These are phyloP conservation scores for Aphelenchoides fujianensis DNA, from an alignment of 1,140 invertebrate genomes.

Conservation along the genomic window DNA sequence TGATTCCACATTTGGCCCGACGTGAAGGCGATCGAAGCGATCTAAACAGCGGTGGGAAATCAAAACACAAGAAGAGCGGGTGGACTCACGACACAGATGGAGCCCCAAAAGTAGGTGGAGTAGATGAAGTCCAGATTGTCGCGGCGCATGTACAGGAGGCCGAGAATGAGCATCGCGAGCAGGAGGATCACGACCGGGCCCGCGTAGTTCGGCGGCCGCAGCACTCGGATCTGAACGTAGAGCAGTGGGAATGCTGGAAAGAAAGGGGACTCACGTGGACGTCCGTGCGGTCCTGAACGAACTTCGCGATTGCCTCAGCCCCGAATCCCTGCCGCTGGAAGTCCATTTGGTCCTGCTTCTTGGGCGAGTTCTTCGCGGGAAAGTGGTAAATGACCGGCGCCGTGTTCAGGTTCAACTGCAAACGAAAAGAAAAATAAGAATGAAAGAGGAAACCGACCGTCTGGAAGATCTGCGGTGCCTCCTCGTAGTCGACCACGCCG, in stretches of 20 bases:
- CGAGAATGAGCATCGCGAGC: conserved; percentile 78
- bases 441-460: conserved; percentile 71
- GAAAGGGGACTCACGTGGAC: conserved; percentile 71
- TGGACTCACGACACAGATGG: conserved; percentile 73
- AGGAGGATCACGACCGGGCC: conserved; percentile 86
- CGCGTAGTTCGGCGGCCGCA: conserved; percentile 82
- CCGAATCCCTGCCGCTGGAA: conserved; percentile 85
- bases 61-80: conserved; percentile 46
- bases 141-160: conserved; percentile 84
- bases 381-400: conserved; percentile 98
- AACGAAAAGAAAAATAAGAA: not conserved
- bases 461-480: conserved; percentile 93
- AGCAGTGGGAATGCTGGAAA: conserved; percentile 4
- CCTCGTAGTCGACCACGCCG: conserved; percentile 96
- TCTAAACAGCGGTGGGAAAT: too few species aligned
- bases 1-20: conserved; percentile 99
- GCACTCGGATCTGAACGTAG: conserved; percentile 43
- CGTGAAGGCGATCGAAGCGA: conserved; percentile 94
- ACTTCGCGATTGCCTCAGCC: conserved; percentile 90
- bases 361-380: conserved; percentile 90
- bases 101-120: conserved; percentile 92
- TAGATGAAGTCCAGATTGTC: conserved; percentile 97
- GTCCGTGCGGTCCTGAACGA: conserved; percentile 92
- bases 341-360: conserved; percentile 89
- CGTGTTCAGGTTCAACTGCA: conserved; percentile 83